Base-by-base conservation (phyloP, 2,797 vertebrate genomes). In the Acanthurus tractus region DNA sequence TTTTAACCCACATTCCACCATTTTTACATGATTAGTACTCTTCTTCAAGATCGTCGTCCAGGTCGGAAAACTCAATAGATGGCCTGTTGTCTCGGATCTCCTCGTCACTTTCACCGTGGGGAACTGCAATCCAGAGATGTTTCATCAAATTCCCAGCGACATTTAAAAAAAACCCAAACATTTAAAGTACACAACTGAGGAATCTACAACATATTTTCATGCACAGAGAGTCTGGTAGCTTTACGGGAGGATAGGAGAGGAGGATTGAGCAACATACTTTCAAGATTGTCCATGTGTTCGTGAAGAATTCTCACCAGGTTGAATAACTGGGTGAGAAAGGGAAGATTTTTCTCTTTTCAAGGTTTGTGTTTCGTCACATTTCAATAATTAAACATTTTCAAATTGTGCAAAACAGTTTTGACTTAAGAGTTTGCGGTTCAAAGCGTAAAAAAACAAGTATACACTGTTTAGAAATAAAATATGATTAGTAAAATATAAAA, bases 281-380 rank as follows among this genome's bases (percentile, higher is more conserved):
- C 97, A 92, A 98, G 96, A 96, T 97, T 97, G 97, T 99, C 98
- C 97, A 99, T 98, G 96, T 99, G 97, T 94, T 97, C 97, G 80
- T 99, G 97, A 95, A 99, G 97, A 94, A 97, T 97, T 96, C 97
- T 97, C 94, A 97, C 97, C 97, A 99, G 96, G 96, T 98, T 98
- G 96, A 99, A 98, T 94, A 99, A 97, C 98, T 99, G 94, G 82
- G 86, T 84, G 96, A 96, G 96, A 96, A 95, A 96, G 94, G 93
- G 86, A 81, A 92, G 61, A 88, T 58, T 73, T 65, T 34, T 63
- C 52, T 63, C 53, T 80, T 78, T 79, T 76, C 38, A 86, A 81
- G 71, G 68, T 62, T 48, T 53, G 1, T 57, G 36, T 4, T 63
- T 18, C n/a, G 22, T 34, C 44, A 81, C 70, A 85, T 13, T 73